Evolutionary conservation across 2,888 invertebrate species (phyloP).

Genomic region (Mesorhabditis belari): DNA sequence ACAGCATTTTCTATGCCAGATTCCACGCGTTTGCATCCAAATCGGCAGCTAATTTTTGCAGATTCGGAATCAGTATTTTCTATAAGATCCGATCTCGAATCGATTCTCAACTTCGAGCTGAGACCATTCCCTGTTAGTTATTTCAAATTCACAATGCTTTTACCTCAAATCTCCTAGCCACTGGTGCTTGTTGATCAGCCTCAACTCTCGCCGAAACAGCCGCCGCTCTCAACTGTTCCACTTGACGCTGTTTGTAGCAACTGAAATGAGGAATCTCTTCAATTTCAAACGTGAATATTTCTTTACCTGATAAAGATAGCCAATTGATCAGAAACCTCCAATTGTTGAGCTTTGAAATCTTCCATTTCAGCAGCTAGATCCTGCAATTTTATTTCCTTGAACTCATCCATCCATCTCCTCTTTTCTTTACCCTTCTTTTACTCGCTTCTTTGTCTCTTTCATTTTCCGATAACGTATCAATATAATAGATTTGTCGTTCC

Average conservation of each 20-base stretch:
- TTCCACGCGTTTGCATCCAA: too few relatives aligned
- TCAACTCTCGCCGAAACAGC: constrained; percentile 7
- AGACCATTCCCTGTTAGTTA: too few relatives aligned
- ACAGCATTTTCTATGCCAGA: too few relatives aligned
- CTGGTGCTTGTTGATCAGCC: constrained; percentile 15
- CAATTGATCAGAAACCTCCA: constrained; percentile 81
- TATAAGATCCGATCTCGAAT: too few relatives aligned
- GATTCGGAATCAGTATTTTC: too few relatives aligned
- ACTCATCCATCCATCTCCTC: not conserved
- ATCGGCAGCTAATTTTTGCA: too few relatives aligned
- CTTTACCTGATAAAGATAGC: constrained; percentile 81
- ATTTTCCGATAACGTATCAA: constrained; percentile 59
- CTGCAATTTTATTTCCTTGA: not conserved
- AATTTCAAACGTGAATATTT: not conserved
- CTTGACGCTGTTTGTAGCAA: constrained; percentile 56
- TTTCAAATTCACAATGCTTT: too few relatives aligned
- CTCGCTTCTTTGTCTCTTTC: constrained; percentile 31
- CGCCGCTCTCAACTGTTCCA: constrained; percentile 38
- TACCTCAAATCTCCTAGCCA: constrained; percentile 64
- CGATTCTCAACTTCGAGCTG: too few relatives aligned
- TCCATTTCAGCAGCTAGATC: constrained; percentile 40
- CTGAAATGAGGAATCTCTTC: constrained; percentile 16
- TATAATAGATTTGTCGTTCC: constrained; percentile 60
- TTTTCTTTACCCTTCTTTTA: not conserved
- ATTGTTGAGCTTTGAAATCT: constrained; percentile 62